These are phyloP conservation scores for Ammodytes marinus DNA, from an alignment of 2,113 vertebrate genomes.

Conservation along the genomic window DNA sequence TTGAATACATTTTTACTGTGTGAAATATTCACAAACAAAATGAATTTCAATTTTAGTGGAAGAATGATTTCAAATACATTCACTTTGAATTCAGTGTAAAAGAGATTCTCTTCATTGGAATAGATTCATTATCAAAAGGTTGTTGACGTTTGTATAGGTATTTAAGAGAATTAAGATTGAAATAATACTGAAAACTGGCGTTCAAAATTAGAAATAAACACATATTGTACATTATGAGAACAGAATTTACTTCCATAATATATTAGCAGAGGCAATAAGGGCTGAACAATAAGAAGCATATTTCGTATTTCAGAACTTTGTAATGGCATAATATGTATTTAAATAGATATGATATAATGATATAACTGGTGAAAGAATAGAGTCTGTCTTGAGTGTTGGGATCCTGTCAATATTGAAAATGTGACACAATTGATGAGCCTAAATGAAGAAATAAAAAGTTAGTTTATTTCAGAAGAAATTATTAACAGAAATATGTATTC, in stretches of 20 bases:
- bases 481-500: background rate
- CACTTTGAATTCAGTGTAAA: background rate
- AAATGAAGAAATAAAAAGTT: background rate
- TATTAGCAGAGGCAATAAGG: background rate
- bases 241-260: background rate
- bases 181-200: background rate
- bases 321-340: background rate
- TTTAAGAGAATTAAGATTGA: background rate
- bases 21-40: background rate
- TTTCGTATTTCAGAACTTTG: background rate
- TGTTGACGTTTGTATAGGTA: background rate
- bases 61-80: background rate
- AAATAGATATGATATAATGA: background rate
- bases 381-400: background rate
- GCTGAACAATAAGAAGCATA: background rate
- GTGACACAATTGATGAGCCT: background rate
- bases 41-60: background rate
- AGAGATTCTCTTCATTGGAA: background rate
- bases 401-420: slow-evolving; percentile 32
- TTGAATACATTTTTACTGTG: background rate
- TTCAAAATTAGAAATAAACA: background rate
- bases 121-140: background rate
- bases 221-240: background rate
- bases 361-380: background rate
- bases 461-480: background rate